Evolutionary conservation across 2,113 vertebrate species (phyloP), one percentile per base, ranked within the genome.

Genomic region (Hymenochirus boettgeri): DNA sequence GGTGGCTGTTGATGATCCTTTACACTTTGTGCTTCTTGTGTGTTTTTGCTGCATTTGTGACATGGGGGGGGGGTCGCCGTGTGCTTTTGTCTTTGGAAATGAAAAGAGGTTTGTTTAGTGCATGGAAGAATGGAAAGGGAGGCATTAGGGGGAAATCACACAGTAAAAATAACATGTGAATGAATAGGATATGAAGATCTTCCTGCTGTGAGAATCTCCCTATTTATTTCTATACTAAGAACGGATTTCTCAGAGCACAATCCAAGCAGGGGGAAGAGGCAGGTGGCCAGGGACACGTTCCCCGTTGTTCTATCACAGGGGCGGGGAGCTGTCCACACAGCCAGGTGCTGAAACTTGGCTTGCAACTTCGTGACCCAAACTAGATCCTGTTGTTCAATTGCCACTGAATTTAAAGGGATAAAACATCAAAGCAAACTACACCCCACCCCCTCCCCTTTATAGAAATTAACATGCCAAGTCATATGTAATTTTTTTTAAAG

Each of bases 121-220:
- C 82, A 83, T 81, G 79, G 76, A 74, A 70, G 70, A 78, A 79
- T 77, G 27, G 73, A 66, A 71, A 81, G 80, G 76, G 71, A 77
- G 82, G 85, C 89, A 89, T 90, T 84, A 89, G 86, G 86, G 72
- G 85, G 90, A 90, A 85, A 93, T 93, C 88, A 86, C 91, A 87
- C 86, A 81, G 81, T 81, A n/a, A 81, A n/a, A n/a, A 80, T 85
- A 87, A 91, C 85, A 80, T 88, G 74, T 80, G 81, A 88, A 84
- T 86, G 88, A 75, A 86, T 90, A 86, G 83, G 80, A 75, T 82
- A 84, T 88, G 82, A 82, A 88, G 82, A 81, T 86, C 86, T 50
- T 61, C 29, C 63, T 62, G 90, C 92, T 92, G 79, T 90, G 87
- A n/a, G 92, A 93, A 91, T 85, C 83, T 79, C 63, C 29, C 69